These are phyloP conservation scores for Speoplatyrhinus poulsoni DNA, from an alignment of 2,113 vertebrate species.

Conservation along the genomic window DNA sequence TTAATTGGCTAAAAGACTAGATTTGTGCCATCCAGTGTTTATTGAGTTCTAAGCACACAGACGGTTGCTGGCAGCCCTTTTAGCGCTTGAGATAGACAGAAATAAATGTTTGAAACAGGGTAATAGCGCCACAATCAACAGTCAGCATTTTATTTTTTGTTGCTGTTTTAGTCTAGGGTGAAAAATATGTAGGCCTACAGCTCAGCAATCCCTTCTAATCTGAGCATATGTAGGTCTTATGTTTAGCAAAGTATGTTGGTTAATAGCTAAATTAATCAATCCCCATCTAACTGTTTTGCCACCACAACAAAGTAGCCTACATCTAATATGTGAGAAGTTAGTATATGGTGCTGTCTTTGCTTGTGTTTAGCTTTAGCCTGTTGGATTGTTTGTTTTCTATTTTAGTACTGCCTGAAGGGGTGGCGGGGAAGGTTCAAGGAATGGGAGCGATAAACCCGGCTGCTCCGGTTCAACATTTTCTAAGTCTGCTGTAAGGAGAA, in stretches of 20 bases:
- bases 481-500: constrained; percentile 37
- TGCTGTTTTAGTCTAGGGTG: constrained; percentile 8
- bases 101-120: constrained; percentile 39
- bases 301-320: constrained; percentile 36
- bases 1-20: constrained; percentile 14
- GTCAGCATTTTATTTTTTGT: constrained; percentile 25
- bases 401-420: constrained; percentile 49
- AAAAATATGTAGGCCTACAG: constrained; percentile 9
- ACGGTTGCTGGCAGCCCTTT: constrained; percentile 25
- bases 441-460: constrained; percentile 10
- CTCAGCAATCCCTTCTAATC: constrained; percentile 5
- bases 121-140: constrained; percentile 30
- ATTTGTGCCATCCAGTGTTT: constrained; percentile 25
- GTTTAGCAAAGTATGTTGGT: constrained; percentile 1
- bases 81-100: constrained; percentile 21
- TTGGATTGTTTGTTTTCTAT: constrained; percentile 46
- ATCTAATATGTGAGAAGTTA: constrained; percentile 34
- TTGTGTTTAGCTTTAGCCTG: constrained; percentile 61
- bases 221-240: constrained; percentile 22
- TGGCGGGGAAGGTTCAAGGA: constrained; percentile 18
- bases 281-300: constrained; percentile 21
- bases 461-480: constrained; percentile 37
- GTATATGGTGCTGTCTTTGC: constrained; percentile 58
- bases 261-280: background rate
- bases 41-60: constrained; percentile 62